Percentiles rank a stretch among this genome's conserved stretches.
These are phyloP conservation scores for Aurelia aurita DNA, from an alignment of 30 jellyfish, hydroid and myxozoan genomes.

Conservation along the genomic window DNA sequence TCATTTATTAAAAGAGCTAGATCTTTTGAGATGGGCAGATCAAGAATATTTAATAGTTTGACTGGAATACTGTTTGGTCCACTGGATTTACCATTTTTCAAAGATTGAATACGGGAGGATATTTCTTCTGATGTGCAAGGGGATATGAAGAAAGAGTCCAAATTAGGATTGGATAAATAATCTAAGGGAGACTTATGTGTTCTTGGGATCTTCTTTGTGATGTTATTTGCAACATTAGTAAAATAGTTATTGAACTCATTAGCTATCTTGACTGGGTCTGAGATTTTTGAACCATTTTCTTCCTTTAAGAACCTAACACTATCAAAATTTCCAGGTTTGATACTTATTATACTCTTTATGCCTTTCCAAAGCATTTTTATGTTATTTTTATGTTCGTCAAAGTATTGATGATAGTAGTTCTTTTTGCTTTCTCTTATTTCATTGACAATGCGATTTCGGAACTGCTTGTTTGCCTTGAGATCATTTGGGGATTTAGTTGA, in stretches of 20 bases:
- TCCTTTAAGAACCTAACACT: slow-evolving; percentile 5
- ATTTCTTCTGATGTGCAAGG: slow-evolving; percentile 56
- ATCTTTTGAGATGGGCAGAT: slow-evolving; percentile 26
- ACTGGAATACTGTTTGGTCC: no score
- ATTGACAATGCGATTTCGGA: slow-evolving; percentile 20
- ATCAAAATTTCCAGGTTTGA: slow-evolving; percentile 40
- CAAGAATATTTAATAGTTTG: slow-evolving; percentile 41
- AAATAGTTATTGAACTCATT: slow-evolving; percentile 55
- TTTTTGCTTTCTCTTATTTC: no score
- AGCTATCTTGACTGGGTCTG: slow-evolving; percentile 55
- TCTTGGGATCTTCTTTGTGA: slow-evolving; percentile 28
- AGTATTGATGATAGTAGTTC: no score
- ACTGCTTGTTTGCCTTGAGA: slow-evolving; percentile 44
- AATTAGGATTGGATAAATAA: slow-evolving; percentile 54
- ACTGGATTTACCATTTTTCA: slow-evolving; percentile 43
- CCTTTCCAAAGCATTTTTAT: slow-evolving; percentile 70
- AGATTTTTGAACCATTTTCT: slow-evolving; percentile 26
- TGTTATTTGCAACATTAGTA: slow-evolving; percentile 48
- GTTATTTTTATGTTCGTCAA: no score
- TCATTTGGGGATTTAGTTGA: slow-evolving; percentile 34
- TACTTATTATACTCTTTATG: no score
- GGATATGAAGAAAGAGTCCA: no score
- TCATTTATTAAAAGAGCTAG: slow-evolving; percentile 40
- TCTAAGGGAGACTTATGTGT: slow-evolving; percentile 54
- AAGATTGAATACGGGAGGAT: slow-evolving; percentile 24